phyloP scores from a whole-genome alignment of 2,797 vertebrate species.

The Chaetodon trifasciatus region DNA sequence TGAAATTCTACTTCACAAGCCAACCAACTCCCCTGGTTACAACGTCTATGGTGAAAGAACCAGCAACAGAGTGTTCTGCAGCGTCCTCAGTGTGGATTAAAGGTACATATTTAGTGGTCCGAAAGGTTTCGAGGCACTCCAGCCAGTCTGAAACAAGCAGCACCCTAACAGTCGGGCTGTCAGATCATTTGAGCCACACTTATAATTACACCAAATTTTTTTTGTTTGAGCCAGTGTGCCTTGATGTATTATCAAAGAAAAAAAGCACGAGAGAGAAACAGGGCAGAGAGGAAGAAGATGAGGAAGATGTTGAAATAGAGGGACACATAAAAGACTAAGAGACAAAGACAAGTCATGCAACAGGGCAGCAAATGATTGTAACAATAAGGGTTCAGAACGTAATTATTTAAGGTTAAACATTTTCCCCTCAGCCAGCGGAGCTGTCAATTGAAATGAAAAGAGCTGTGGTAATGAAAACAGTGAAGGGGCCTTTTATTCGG shows the following conservation, averaged over 20 bases:
- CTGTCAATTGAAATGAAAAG: slow-evolving; percentile 76
- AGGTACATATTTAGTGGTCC: slow-evolving; percentile 18
- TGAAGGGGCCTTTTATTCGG: slow-evolving; percentile 48
- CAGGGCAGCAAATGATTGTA: slow-evolving; percentile 68
- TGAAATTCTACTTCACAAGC: not conserved
- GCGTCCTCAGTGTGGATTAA: slow-evolving; percentile 26
- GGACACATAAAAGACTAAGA: slow-evolving; percentile 55
- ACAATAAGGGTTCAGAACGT: slow-evolving; percentile 76
- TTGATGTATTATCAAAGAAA: slow-evolving; percentile 82
- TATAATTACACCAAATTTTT: slow-evolving; percentile 72
- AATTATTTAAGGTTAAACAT: slow-evolving; percentile 85
- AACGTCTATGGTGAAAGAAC: not conserved
- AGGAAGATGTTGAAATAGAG: slow-evolving; percentile 51
- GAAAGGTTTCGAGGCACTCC: slow-evolving; percentile 15
- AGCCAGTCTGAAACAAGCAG: slow-evolving; percentile 23
- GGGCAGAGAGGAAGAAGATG: slow-evolving; percentile 50
- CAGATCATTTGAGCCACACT: slow-evolving; percentile 55
- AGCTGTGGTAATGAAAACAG: slow-evolving; percentile 64
- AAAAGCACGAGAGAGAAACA: not conserved
- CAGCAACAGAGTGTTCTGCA: not conserved
- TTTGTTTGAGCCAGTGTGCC: slow-evolving; percentile 69
- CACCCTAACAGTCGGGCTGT: slow-evolving; percentile 31
- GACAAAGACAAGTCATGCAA: slow-evolving; percentile 54
- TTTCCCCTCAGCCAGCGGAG: slow-evolving; percentile 70
- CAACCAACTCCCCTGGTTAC: not conserved